Base-by-base conservation (phyloP, 2,113 vertebrate genomes). In the Genyomyrus donnyi region DNA sequence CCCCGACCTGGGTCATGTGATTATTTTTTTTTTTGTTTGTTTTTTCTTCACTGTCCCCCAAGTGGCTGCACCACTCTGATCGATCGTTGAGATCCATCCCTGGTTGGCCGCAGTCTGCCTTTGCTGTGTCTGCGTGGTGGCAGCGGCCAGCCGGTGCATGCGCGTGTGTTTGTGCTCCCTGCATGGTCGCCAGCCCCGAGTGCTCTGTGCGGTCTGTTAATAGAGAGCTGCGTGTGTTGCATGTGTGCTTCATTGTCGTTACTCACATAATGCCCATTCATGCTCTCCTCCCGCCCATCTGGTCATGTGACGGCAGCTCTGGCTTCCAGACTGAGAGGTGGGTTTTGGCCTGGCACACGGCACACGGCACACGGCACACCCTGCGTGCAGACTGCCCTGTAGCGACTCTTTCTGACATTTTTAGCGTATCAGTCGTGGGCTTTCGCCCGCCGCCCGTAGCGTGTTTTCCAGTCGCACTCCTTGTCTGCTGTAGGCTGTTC, bases 291-390 rank as follows among this genome's bases (percentile, higher is more conserved):
- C 48, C 74, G 52, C 85, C 84, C 77, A 48, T 91, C 74, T 88
- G 87, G 85, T 92, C 90, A 87, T 90, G 88, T 80, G 89, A 87
- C 90, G 88, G 86, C 93, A 94, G 93, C 92, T 62, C 91, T 94
- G 90, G 92, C 92, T 53, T 91, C 92, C 91, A 96, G 93, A 90
- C 89, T 95, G 90, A 96, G 94, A 96, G 95, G 94, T 96, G 94
- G 95, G 93, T 94, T 53, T 49, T 15, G 46, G 56, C n/a, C 83
- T 24, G 7, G 39, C 21, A 24, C 52, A 27, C 31, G 48, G 11
- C 15, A 17, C 39, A 31, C 11, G 6, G 39, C 21, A 24, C 52
- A 27, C 31, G 48, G 11, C 15, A 17, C 42, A 31, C 21, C 85
- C 49, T 21, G 10, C 1, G 6, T 31, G 2, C 35, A 31, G 24